Percentiles rank a stretch among this genome's conserved stretches.
Evolutionary conservation across 2,113 vertebrate species (phyloP).

Genomic region (Microcebus tavaratra): DNA sequence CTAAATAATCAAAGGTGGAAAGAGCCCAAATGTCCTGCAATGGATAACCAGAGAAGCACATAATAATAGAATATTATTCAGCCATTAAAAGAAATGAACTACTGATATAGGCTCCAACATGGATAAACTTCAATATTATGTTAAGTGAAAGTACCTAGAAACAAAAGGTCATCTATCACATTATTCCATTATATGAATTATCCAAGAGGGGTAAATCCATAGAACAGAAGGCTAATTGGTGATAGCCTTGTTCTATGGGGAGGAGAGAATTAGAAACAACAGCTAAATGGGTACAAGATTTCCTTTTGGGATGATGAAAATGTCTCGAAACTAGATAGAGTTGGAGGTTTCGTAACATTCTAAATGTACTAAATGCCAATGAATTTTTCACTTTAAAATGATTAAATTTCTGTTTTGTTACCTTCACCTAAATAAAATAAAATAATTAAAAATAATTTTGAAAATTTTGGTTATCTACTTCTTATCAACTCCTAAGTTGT

Average conservation of each 20-base stretch:
- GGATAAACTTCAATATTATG: not conserved
- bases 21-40: not conserved
- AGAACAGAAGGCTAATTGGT: not conserved
- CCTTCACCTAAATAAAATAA: not conserved
- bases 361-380: not conserved
- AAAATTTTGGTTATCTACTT: not conserved
- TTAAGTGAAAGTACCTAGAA: not conserved
- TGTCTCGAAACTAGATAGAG: not conserved
- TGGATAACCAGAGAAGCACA: not conserved
- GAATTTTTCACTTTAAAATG: not conserved
- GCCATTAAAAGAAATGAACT: not conserved
- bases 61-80: not conserved
- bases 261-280: not conserved
- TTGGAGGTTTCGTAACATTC: not conserved
- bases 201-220: not conserved
- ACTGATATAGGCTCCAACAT: not conserved
- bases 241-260: not conserved
- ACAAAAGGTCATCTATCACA: not conserved
- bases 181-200: not conserved
- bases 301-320: not conserved
- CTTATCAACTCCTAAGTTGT: not conserved
- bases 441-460: not conserved
- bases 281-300: not conserved
- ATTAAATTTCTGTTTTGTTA: not conserved
- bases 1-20: not conserved